Evolutionary conservation across 2,797 vertebrate species (phyloP).

Genomic region (Pelochelys cantorii): DNA sequence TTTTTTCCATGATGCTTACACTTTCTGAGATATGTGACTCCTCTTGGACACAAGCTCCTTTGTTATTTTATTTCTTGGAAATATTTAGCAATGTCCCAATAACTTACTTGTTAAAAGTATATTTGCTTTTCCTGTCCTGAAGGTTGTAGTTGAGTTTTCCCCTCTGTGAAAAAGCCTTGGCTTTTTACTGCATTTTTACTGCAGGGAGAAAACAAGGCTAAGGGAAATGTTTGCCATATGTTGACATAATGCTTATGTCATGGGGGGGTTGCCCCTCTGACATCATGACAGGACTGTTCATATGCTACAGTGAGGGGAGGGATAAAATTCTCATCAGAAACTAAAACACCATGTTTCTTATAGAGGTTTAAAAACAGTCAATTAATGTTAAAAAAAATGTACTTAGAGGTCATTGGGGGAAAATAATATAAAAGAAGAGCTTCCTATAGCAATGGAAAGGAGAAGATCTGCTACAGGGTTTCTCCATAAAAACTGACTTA

Average conservation of each 20-base stretch:
- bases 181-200: slow-evolving; percentile 75
- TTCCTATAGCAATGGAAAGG: not conserved
- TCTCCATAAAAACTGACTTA: slow-evolving; percentile 13
- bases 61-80: slow-evolving; percentile 73
- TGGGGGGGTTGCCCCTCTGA: slow-evolving; percentile 64
- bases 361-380: slow-evolving; percentile 40
- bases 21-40: slow-evolving; percentile 67
- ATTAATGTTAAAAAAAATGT: not conserved
- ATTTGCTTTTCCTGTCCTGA: slow-evolving; percentile 71
- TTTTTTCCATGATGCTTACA: slow-evolving; percentile 57
- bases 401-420: slow-evolving; percentile 47
- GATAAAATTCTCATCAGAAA: slow-evolving; percentile 67
- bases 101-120: slow-evolving; percentile 75
- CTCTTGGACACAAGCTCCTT: slow-evolving; percentile 70
- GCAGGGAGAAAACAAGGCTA: slow-evolving; percentile 70
- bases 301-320: slow-evolving; percentile 56
- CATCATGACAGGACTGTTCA: slow-evolving; percentile 67
- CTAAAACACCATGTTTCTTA: slow-evolving; percentile 46
- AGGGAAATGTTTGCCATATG: slow-evolving; percentile 74
- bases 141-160: slow-evolving; percentile 67
- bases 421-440: not conserved
- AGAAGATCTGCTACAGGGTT: not conserved
- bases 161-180: slow-evolving; percentile 57
- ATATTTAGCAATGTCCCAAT: slow-evolving; percentile 73
- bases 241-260: slow-evolving; percentile 76